phyloP scores from a whole-genome alignment of 2,797 vertebrate genomes.

The Sciurus vulgaris region DNA sequence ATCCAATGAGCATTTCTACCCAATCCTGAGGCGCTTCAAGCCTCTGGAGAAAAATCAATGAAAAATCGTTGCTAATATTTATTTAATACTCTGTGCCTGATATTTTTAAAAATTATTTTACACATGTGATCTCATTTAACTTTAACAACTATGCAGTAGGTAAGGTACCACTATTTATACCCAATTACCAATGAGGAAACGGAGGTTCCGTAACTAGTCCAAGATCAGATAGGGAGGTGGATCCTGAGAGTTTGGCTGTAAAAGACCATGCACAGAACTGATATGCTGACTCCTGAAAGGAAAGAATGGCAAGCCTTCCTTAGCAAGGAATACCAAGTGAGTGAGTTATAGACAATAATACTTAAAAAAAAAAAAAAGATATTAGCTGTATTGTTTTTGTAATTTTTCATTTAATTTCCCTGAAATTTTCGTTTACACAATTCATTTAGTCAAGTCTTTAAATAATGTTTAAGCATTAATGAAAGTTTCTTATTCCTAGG shows the following conservation, averaged over 20 bases:
- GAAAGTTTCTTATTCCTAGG: not conserved
- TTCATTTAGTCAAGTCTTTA: constrained; percentile 4
- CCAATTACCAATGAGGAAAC: not conserved
- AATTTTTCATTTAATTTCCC: not conserved
- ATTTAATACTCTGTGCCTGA: not conserved
- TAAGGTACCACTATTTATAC: not conserved
- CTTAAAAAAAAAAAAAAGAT: too few species aligned
- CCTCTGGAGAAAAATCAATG: not conserved
- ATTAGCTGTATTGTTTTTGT: not conserved
- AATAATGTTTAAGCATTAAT: constrained; percentile 2
- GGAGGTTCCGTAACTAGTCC: not conserved
- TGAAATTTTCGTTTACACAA: not conserved
- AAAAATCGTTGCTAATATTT: not conserved
- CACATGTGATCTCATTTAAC: not conserved
- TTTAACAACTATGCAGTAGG: not conserved
- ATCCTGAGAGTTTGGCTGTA: not conserved
- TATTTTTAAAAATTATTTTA: constrained; percentile 4
- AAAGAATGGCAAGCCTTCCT: not conserved
- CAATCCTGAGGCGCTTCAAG: not conserved
- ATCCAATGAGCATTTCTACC: not conserved
- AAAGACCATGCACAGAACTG: not conserved
- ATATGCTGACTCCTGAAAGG: not conserved
- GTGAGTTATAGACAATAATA: not conserved
- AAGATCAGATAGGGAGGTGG: not conserved
- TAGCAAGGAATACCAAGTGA: too few species aligned